phyloP scores from a whole-genome alignment of 2,888 invertebrate species.

The Drosophila sordidapex region DNA sequence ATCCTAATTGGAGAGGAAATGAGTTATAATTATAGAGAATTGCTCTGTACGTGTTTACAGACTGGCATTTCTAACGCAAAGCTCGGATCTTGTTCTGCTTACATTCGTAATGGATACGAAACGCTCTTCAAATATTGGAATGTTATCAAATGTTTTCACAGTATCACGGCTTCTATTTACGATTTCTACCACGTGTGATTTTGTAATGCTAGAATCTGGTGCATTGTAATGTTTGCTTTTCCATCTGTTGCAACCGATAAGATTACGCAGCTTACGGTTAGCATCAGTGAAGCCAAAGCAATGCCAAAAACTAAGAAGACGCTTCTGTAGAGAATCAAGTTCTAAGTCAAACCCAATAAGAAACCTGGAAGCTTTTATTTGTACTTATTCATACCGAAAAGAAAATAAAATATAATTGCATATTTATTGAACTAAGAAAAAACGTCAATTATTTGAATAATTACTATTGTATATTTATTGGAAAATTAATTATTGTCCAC shows the following conservation, averaged over 20 bases:
- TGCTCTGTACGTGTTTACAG: background rate
- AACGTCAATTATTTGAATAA: background rate
- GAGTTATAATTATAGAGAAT: background rate
- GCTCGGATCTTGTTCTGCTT: background rate
- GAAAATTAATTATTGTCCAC: background rate
- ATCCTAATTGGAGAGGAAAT: background rate
- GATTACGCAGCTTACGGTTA: conserved; percentile 46
- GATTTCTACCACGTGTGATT: conserved; percentile 8
- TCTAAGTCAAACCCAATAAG: background rate
- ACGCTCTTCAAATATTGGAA: conserved; percentile 30
- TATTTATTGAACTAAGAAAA: background rate
- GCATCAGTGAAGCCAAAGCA: background rate
- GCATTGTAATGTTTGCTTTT: conserved; percentile 30
- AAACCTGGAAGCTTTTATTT: background rate
- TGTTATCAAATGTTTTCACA: background rate
- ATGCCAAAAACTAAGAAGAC: background rate
- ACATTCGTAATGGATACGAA: background rate
- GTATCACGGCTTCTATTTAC: background rate
- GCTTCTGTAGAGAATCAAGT: background rate
- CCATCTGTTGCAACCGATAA: conserved; percentile 50
- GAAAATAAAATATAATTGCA: background rate
- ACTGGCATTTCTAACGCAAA: background rate
- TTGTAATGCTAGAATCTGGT: conserved; percentile 28
- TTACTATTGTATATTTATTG: background rate
- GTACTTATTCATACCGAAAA: background rate